phyloP scores from a whole-genome alignment of 2,888 invertebrate genomes.

The Sacculina carcini region DNA sequence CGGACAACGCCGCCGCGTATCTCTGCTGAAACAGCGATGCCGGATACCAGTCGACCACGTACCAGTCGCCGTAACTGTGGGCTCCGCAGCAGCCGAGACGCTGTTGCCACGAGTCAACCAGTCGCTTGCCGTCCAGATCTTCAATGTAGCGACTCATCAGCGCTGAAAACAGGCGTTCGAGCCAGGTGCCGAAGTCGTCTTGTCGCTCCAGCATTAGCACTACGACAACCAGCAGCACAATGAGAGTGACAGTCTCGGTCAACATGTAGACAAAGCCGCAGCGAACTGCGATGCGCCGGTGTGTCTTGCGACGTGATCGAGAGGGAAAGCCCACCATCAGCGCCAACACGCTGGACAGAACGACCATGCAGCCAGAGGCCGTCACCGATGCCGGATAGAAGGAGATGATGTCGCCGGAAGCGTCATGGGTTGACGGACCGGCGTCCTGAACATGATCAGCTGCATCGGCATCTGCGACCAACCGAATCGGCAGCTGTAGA shows the following conservation, averaged over 20 bases:
- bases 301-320: background rate
- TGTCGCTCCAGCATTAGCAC: background rate
- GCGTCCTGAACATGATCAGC: no score
- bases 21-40: background rate
- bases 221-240: background rate
- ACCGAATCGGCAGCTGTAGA: no score
- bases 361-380: background rate
- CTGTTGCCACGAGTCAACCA: background rate
- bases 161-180: background rate
- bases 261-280: background rate
- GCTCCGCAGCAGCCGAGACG: background rate
- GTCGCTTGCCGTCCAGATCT: background rate
- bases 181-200: background rate
- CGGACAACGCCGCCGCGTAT: background rate
- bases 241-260: background rate
- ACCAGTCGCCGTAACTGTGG: background rate
- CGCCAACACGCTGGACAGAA: background rate
- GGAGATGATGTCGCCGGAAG: no score
- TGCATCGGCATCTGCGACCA: no score
- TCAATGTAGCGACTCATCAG: background rate
- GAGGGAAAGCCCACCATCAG: no score
- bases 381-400: no score
- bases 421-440: no score
- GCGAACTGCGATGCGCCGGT: background rate
- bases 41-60: constrained; percentile 1